Evolutionary conservation across 2,888 invertebrate species (phyloP).

Genomic region (Nemapogon koenigi): DNA sequence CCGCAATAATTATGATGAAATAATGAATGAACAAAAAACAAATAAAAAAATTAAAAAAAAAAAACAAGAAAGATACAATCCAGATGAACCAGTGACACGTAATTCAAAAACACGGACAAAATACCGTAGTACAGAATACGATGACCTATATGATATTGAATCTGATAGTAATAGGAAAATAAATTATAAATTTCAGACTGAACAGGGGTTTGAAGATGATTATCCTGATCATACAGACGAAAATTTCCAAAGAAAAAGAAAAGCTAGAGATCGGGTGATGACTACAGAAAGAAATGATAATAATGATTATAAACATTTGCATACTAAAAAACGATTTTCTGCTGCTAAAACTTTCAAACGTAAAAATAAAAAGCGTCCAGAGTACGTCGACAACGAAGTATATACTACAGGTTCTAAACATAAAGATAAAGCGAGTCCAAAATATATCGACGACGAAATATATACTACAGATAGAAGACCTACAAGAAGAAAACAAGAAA

Average conservation of each 20-base stretch:
- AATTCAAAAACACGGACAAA: no score
- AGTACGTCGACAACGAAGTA: background rate
- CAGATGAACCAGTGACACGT: no score
- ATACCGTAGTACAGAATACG: no score
- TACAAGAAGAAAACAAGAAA: slow-evolving; percentile 8
- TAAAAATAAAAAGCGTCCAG: background rate
- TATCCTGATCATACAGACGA: background rate
- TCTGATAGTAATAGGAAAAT: no score
- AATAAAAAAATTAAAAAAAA: no score
- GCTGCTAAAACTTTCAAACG: background rate
- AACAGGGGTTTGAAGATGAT: no score
- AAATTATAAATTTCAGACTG: no score
- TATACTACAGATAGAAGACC: background rate
- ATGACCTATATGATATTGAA: no score
- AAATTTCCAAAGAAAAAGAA: background rate
- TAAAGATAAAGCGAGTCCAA: background rate
- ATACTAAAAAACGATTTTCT: no score
- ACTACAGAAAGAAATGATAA: background rate
- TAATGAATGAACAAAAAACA: no score
- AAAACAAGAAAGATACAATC: no score
- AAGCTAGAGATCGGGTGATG: background rate
- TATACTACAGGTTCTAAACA: background rate
- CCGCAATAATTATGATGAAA: no score
- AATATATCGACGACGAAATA: background rate
- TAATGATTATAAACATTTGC: background rate